phyloP scores from a whole-genome alignment of 1,140 invertebrate genomes.

The Drosophila azteca region DNA sequence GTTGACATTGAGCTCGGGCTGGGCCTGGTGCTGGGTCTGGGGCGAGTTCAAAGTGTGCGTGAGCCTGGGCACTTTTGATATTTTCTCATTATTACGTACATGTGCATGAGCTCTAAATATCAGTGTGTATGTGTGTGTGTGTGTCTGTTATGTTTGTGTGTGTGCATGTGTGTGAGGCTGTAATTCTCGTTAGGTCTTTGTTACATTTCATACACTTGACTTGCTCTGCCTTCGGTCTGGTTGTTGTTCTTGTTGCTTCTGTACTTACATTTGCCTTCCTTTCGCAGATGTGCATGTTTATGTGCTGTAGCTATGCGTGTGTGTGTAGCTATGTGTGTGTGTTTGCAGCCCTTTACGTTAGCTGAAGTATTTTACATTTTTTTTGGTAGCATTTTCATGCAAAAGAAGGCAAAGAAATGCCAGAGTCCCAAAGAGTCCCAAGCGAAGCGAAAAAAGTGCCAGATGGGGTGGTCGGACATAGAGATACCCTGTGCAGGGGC shows the following conservation, averaged over 20 bases:
- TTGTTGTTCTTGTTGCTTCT: constrained; percentile 53
- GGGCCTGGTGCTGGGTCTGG: no score
- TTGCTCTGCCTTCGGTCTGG: constrained; percentile 64
- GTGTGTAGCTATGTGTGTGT: constrained; percentile 8
- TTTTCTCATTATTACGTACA: constrained; percentile 76
- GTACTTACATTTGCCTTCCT: constrained; percentile 55
- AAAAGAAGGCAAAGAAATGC: constrained; percentile 55
- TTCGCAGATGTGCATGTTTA: constrained; percentile 10
- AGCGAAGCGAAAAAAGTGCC: neutral
- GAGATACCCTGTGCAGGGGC: no score
- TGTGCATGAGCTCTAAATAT: constrained; percentile 9
- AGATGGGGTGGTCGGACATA: no score
- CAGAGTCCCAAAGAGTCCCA: constrained; percentile 13
- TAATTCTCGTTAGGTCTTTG: constrained; percentile 80
- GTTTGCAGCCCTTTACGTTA: constrained; percentile 54
- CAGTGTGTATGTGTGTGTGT: constrained; percentile 2
- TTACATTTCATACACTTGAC: constrained; percentile 81
- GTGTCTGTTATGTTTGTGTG: constrained; percentile 10
- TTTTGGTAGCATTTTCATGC: constrained; percentile 53
- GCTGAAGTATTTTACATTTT: constrained; percentile 62
- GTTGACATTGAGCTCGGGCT: constrained; percentile 67
- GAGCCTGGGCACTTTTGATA: constrained; percentile 69
- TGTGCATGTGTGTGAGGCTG: constrained; percentile 41
- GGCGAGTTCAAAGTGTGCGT: constrained; percentile 42
- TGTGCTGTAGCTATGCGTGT: constrained; percentile 6